Evolutionary conservation across 2,888 invertebrate genomes (phyloP).

Genomic region (Lasioglossum villosulum): DNA sequence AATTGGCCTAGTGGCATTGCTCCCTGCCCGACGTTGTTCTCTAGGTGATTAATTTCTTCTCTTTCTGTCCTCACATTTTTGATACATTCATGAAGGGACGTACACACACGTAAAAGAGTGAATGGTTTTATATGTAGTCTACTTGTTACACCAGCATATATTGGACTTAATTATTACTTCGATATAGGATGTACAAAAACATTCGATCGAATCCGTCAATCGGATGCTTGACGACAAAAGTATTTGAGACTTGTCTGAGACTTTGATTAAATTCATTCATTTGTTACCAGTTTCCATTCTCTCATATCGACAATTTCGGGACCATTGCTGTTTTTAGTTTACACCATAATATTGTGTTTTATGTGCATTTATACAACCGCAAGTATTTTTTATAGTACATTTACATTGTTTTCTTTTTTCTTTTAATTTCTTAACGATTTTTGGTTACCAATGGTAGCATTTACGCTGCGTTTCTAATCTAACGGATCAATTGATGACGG

Average conservation of each 20-base stretch:
- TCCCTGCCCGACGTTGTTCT: slow-evolving; percentile 90
- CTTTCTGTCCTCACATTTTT: slow-evolving; percentile 69
- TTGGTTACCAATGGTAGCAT: slow-evolving; percentile 41
- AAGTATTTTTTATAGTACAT: slow-evolving; percentile 50
- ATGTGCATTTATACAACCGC: slow-evolving; percentile 42
- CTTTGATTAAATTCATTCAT: slow-evolving; percentile 45
- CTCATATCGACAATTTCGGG: slow-evolving; percentile 68
- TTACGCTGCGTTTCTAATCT: slow-evolving; percentile 35
- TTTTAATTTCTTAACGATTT: slow-evolving; percentile 43
- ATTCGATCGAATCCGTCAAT: slow-evolving; percentile 46
- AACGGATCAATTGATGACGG: slow-evolving; percentile 35
- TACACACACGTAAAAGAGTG: slow-evolving; percentile 65
- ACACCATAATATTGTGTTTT: slow-evolving; percentile 50
- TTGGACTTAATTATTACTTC: slow-evolving; percentile 63
- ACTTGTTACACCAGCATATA: slow-evolving; percentile 63
- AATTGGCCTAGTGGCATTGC: slow-evolving; percentile 88
- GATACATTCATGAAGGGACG: slow-evolving; percentile 63
- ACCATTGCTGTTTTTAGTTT: slow-evolving; percentile 67
- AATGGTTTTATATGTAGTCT: slow-evolving; percentile 67
- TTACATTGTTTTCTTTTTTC: slow-evolving; percentile 47
- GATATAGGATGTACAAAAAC: slow-evolving; percentile 52
- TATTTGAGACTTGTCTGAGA: slow-evolving; percentile 47
- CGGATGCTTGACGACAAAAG: slow-evolving; percentile 39
- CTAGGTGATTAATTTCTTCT: slow-evolving; percentile 80
- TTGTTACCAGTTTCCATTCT: slow-evolving; percentile 60